Base-by-base conservation (phyloP, 2,888 invertebrate species). In the Drosophila incognita region DNA sequence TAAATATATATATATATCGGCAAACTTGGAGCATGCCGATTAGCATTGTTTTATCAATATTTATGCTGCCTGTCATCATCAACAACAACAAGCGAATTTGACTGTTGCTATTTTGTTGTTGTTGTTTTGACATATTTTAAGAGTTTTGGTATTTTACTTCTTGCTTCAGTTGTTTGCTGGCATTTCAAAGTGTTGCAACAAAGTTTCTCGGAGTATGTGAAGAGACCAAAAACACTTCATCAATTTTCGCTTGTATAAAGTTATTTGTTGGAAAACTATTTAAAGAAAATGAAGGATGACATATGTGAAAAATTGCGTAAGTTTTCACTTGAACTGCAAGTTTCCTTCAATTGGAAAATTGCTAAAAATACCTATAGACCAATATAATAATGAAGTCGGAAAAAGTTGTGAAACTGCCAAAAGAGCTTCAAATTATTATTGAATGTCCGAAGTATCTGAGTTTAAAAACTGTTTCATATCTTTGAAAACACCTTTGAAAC, bases 1-100 rank as follows among this genome's bases (percentile, higher is more conserved):
- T 79, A 56, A 38, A 38, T 46, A 46, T 24, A 33, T 21, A 33
- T 21, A 31, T 33, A 29, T 38, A 59, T 69, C 48, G 51, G 70
- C 73, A 71, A 27, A 71, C 74, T 79, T 83, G 81, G 81, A 74
- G 73, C 81, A 78, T 87, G 74, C 78, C 78, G 87, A 83, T 90
- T 82, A 84, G 65, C 54, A 71, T 91, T 91, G 91, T 92, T 92
- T 92, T 92, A 91, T 92, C 91, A 92, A 92, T 92, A 92, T 89
- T 85, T 91, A 91, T 91, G 91, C 77, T 68, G 56, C 66, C 68
- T 70, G 67, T 59, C 70, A 69, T 59, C 70, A 72, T 66, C 57
- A 60, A 59, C 51, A 64, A 57, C 54, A 65, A 46, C 31, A 53
- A 59, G 51, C 69, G 63, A 54, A 51, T 53, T 54, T 70, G 49